A percentile compares a stretch with the other conserved stretches of the same genome.
Evolutionary conservation across 2,888 invertebrate genomes (phyloP).

Genomic region (Lycocerus yunnanus): DNA sequence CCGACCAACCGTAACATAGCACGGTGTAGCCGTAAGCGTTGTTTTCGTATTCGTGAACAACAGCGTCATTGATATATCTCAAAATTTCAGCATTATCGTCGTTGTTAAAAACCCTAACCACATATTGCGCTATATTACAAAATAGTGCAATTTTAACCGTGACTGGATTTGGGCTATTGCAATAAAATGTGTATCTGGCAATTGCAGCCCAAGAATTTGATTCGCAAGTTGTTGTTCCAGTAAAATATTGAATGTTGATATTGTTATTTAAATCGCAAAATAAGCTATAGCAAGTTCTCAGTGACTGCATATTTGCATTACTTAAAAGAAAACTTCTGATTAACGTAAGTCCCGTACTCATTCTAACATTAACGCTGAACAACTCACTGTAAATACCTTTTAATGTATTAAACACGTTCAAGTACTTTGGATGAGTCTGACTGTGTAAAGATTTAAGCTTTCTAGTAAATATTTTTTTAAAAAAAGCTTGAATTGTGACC

Average conservation of each 20-base stretch:
- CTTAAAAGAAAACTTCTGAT: constrained; percentile 42
- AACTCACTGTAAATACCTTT: constrained; percentile 40
- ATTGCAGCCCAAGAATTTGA: constrained; percentile 41
- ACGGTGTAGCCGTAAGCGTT: constrained; percentile 49
- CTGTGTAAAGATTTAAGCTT: constrained; percentile 37
- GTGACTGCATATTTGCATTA: constrained; percentile 20
- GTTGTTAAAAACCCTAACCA: constrained; percentile 48
- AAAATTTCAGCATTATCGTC: constrained; percentile 44
- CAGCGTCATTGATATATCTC: constrained; percentile 39
- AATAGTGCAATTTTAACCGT: constrained; percentile 43
- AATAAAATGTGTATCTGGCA: constrained; percentile 42
- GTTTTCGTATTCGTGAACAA: constrained; percentile 37
- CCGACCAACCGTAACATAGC: constrained; percentile 47
- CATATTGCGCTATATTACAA: constrained; percentile 38
- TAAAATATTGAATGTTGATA: constrained; percentile 36
- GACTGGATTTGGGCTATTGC: constrained; percentile 32
- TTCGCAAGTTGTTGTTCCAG: constrained; percentile 13
- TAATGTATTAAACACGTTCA: constrained; percentile 38
- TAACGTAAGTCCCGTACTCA: constrained; percentile 31
- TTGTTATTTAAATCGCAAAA: constrained; percentile 40
- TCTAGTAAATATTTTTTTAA: constrained; percentile 42
- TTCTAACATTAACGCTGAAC: constrained; percentile 40
- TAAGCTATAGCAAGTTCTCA: constrained; percentile 37
- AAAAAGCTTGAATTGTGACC: constrained; percentile 45
- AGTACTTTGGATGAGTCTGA: constrained; percentile 36